A percentile compares a stretch with the other conserved stretches of the same genome.
These are phyloP conservation scores for Kradibia gibbosae DNA, from an alignment of 1,140 invertebrate species.

Conservation along the genomic window DNA sequence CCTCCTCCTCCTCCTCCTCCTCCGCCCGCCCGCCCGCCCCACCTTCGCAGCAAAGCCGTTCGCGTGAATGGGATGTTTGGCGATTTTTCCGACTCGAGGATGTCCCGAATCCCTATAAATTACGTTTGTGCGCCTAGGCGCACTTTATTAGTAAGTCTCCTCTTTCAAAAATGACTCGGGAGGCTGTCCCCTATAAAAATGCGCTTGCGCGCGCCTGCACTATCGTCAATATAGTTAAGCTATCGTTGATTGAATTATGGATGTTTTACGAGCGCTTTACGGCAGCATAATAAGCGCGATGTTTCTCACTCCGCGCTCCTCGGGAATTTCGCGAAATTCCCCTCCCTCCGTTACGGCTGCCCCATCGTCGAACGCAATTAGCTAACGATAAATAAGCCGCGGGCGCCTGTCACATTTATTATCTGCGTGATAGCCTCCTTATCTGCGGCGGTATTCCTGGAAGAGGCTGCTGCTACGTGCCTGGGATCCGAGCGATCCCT, in stretches of 20 bases:
- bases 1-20: too few species aligned
- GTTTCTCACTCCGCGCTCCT: background rate
- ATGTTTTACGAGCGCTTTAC: background rate
- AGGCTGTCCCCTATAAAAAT: background rate
- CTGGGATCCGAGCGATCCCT: background rate
- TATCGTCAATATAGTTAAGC: background rate
- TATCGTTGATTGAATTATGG: constrained; percentile 16
- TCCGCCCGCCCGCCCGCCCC: background rate
- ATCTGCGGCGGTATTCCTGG: background rate
- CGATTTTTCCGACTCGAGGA: background rate
- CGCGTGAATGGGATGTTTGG: background rate
- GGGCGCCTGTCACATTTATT: background rate
- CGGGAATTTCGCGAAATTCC: background rate
- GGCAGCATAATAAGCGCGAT: background rate
- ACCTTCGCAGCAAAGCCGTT: background rate
- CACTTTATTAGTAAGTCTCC: background rate
- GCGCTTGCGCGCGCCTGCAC: background rate
- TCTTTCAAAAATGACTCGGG: background rate
- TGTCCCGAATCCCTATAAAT: background rate
- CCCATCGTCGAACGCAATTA: background rate
- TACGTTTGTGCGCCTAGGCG: background rate
- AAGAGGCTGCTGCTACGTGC: background rate
- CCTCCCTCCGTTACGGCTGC: too few species aligned
- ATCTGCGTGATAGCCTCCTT: background rate
- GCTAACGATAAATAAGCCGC: background rate